Evolutionary conservation across 2,113 vertebrate genomes (phyloP), one percentile per base, ranked within the genome.

Genomic region (Hystrix cristata): DNA sequence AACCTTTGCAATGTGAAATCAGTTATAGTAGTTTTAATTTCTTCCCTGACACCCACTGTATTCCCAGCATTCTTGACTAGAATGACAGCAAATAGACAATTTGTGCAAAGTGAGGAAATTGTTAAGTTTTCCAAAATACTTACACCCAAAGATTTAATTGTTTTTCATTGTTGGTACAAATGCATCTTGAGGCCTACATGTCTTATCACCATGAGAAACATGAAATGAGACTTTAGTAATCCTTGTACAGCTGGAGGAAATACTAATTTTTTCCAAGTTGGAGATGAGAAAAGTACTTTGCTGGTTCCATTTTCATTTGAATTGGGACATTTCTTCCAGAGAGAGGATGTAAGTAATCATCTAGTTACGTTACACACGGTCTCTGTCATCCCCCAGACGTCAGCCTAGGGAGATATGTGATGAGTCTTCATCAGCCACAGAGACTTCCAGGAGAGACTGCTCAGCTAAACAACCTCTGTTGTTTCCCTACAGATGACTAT

Each of bases 401-500:
- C 31, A 78, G 64, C 43, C n/a, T 46, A 18, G 8, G 59, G 43
- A 60, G 29, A 14, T 34, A 4, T 6, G 10, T 74, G 2, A 3
- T 84, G 34, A 59, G 8, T 83, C 91, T 94, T 18, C 7, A 46
- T 79, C 11, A 43, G 21, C 18, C 27, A 80, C 27, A 80, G 43
- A 79, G 27, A 84, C 18, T 27, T 15, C 0, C 62, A 65, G 51
- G 48, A 91, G 86, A 84, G 88, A n/a, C 46, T 29, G 38, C 43
- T 65, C 80, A 38, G 4, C 7, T 81, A 38, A 81, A 51, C n/a
- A 43, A 23, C 34, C 85, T 91, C n/a, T 10, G 81, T 96, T 3
- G 48, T 96, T 94, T 72, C 97, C 81, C 96, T 97, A 38, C 97
- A 99, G 99, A 99, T 98, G 98, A 98, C 60, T 99, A 99, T 72